Percentiles rank a stretch among this genome's conserved stretches.
Evolutionary conservation across 2,888 invertebrate species (phyloP).

Genomic region (Rhamnusium bicolor): DNA sequence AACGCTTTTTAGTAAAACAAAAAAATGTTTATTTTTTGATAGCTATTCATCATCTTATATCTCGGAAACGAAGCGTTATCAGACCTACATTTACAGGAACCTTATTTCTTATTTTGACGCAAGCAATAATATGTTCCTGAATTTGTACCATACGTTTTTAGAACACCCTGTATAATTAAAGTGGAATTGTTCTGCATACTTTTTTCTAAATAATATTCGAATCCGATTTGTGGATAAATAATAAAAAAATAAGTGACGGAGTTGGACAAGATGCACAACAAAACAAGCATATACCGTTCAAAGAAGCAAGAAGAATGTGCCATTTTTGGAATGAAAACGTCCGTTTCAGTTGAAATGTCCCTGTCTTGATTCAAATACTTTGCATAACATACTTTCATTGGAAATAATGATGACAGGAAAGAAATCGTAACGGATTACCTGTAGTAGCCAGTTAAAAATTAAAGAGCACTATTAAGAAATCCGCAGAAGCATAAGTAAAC

Average conservation of each 20-base stretch:
- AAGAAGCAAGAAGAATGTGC: background rate
- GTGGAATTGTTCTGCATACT: too few species aligned
- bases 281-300: background rate
- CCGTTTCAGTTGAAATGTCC: slow-evolving; percentile 40
- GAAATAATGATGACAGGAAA: slow-evolving; percentile 25
- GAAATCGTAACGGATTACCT: slow-evolving; percentile 24
- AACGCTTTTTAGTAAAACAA: too few species aligned
- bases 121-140: too few species aligned
- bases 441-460: slow-evolving; percentile 18
- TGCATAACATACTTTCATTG: slow-evolving; percentile 37
- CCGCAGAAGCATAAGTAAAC: slow-evolving; percentile 19
- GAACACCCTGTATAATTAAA: too few species aligned
- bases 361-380: slow-evolving; percentile 42
- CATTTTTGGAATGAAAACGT: slow-evolving; percentile 26
- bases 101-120: too few species aligned
- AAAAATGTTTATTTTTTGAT: too few species aligned
- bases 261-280: background rate
- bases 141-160: too few species aligned
- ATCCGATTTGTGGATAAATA: too few species aligned
- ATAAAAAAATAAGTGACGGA: background rate
- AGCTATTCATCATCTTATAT: too few species aligned
- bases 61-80: too few species aligned
- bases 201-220: too few species aligned
- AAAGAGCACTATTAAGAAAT: slow-evolving; percentile 6
- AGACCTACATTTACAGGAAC: too few species aligned